Evolutionary conservation across 2,113 vertebrate species (phyloP), one percentile per base, ranked within the genome.

Genomic region (Phyllostomus hastatus): DNA sequence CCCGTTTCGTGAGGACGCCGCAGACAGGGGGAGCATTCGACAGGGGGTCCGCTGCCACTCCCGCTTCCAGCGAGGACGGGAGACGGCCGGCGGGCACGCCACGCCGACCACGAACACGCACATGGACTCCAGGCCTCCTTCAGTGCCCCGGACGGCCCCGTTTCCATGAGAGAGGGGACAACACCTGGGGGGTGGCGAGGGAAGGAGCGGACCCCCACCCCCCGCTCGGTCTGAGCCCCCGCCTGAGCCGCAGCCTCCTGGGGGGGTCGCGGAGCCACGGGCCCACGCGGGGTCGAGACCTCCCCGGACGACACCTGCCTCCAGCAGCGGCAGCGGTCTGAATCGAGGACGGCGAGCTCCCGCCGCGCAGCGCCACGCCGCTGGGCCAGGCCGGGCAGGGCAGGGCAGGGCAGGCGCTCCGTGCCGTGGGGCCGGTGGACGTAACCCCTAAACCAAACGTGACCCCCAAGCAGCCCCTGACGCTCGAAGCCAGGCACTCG

Each of bases 181-280:
- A 2, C 33, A 67, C 5, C 31, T 28, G 31, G 24, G 28, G 24
- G 61, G 64, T n/a, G 17, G 64, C 15, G 31, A 17, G 33, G 33
- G 64, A 17, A 19, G 64, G 64, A n/a, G 31, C 5, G 6, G 33
- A 0, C 15, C 1, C 31, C 1, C 64, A 1, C 0, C 31, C 26
- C 22, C 38, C 38, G 38, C 38, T 41, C 4, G 8, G 2, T 15
- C 70, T 70, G 20, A 12, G 31, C 38, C 52, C 28, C 26, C 4
- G 10, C 59, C 24, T 31, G 31, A 16, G 61, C 33, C 5, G 5
- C 20, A 35, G 26, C 2, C 14, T 57, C 50, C 61, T n/a, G n/a
- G 24, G 11, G 31, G 10, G 59, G 11, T 28, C n/a, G 31, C 50
- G 12, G 28, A 87, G 59, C 35, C 28, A 2, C 33, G 3, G 33